Evolutionary conservation across 2,888 invertebrate species (phyloP).

Genomic region (Timandra comae): DNA sequence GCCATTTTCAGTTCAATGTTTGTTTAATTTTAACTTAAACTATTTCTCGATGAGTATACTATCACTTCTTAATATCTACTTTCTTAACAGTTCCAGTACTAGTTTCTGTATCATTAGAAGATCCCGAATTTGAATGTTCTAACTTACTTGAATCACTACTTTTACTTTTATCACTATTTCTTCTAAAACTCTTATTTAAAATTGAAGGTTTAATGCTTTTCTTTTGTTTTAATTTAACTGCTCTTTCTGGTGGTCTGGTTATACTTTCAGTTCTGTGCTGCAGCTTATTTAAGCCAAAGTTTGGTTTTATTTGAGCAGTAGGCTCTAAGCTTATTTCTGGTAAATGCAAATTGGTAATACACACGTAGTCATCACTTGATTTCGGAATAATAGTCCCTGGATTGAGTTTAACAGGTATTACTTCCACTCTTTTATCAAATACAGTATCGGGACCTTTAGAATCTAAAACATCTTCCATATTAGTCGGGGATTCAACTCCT

Average conservation of each 20-base stretch:
- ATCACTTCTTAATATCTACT: slow-evolving; percentile 41
- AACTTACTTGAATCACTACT: slow-evolving; percentile 41
- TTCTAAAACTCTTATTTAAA: slow-evolving; percentile 46
- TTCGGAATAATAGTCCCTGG: slow-evolving; percentile 39
- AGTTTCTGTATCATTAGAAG: slow-evolving; percentile 73
- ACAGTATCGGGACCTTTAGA: slow-evolving; percentile 63
- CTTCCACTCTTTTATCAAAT: slow-evolving; percentile 60
- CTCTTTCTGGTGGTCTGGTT: slow-evolving; percentile 58
- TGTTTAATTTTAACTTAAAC: too few relatives aligned
- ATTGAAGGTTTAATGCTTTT: slow-evolving; percentile 48
- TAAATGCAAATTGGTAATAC: slow-evolving; percentile 54
- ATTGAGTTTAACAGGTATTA: slow-evolving; percentile 64
- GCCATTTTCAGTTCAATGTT: too few relatives aligned
- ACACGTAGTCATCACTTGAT: slow-evolving; percentile 56
- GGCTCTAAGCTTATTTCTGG: slow-evolving; percentile 53
- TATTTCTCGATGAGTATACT: too few relatives aligned
- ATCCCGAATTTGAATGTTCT: slow-evolving; percentile 77
- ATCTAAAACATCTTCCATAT: slow-evolving; percentile 50
- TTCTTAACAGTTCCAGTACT: slow-evolving; percentile 69
- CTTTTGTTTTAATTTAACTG: slow-evolving; percentile 57
- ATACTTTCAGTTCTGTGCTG: slow-evolving; percentile 65
- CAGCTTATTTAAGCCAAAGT: slow-evolving; percentile 60
- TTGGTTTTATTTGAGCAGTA: slow-evolving; percentile 66
- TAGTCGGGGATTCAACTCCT: slow-evolving; percentile 60
- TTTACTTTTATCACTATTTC: slow-evolving; percentile 36